Conservation (phyloP, 2,888 invertebrate species). For the Phymatocera aterrima region DNA sequence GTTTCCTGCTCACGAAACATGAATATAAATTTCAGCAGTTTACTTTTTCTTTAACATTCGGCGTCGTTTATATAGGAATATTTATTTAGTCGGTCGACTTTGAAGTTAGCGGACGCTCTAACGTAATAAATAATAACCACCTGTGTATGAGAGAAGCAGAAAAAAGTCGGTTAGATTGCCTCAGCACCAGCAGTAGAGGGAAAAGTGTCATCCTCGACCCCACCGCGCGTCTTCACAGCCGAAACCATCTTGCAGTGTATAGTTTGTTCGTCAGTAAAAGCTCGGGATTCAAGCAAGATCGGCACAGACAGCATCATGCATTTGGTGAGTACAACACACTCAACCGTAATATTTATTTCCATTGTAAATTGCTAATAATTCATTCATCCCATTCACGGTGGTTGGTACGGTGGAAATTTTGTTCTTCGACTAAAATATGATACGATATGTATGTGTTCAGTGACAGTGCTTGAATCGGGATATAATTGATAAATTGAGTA, state of each 20-base stretch:
- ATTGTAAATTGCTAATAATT: conserved; percentile 27
- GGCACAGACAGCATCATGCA: conserved; percentile 73
- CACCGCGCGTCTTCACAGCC: conserved; percentile 21
- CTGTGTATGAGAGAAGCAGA: conserved; percentile 4
- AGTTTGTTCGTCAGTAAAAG: conserved; percentile 68
- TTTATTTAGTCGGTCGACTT: not conserved
- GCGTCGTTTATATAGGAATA: not conserved
- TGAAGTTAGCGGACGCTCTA: not conserved
- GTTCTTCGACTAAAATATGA: conserved; percentile 10
- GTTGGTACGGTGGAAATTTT: conserved; percentile 31
- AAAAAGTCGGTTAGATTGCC: conserved; percentile 13
- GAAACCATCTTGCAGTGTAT: conserved; percentile 45
- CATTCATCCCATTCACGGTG: not conserved
- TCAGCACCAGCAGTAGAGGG: conserved; percentile 20
- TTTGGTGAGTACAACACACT: conserved; percentile 72
- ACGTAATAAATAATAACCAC: conserved; percentile 20
- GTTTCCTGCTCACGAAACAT: too few species aligned
- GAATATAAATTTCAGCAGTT: too few species aligned
- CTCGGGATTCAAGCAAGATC: conserved; percentile 61
- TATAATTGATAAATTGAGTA: conserved; percentile 48
- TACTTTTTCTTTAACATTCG: not conserved
- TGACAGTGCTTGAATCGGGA: conserved; percentile 57
- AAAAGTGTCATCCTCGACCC: conserved; percentile 42
- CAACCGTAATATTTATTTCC: conserved; percentile 34
- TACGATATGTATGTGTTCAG: conserved; percentile 49